Evolutionary conservation across 2,797 vertebrate species (phyloP), one percentile per base, ranked within the genome.

Genomic region (Tarsius wallacei): DNA sequence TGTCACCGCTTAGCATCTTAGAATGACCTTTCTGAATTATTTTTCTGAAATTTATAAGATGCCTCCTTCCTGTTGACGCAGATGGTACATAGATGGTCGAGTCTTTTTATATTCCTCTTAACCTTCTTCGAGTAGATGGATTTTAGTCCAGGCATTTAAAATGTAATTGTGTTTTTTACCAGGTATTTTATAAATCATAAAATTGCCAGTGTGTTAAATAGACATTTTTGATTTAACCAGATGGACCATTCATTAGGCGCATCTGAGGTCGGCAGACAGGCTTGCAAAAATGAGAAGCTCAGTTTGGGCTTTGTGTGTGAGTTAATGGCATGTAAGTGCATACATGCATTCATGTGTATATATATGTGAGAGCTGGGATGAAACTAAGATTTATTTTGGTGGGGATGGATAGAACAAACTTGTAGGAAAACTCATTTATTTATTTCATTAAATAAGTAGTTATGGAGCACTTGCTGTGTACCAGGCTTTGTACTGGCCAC

Each of bases 111-210:
- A 68, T 90, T 91, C 81, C 95, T 86, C 87, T 74, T 93, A 94
- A 97, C 83, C 94, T 96, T 97, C 90, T 96, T 49, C 57, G 80
- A 91, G 85, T 89, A 87, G 87, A 90, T 84, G 82, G 63, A 92
- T 90, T 95, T 87, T 86, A 97, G 59, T 57, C 76, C 78, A 87
- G 53, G 68, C 57, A 86, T 87, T 88, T 78, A 94, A 87, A 96
- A 90, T 97, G 87, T 68, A 97, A 83, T 97, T 94, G 90, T 95
- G 59, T 82, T 97, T 98, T 42, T 94, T 93, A 94, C 93, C 98
- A 96, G 90, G 77, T 96, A 86, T 97, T 98, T 98, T 96, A 92
- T 81, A 97, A 96, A 97, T 96, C 97, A 95, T 97, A 93, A 96
- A 97, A 90, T 95, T 97, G 83, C 91, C 94, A 96, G 93, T 80